A percentile compares a stretch with the other conserved stretches of the same genome.
phyloP scores from a whole-genome alignment of 2,888 invertebrate species.

The Pterobdella sp. region DNA sequence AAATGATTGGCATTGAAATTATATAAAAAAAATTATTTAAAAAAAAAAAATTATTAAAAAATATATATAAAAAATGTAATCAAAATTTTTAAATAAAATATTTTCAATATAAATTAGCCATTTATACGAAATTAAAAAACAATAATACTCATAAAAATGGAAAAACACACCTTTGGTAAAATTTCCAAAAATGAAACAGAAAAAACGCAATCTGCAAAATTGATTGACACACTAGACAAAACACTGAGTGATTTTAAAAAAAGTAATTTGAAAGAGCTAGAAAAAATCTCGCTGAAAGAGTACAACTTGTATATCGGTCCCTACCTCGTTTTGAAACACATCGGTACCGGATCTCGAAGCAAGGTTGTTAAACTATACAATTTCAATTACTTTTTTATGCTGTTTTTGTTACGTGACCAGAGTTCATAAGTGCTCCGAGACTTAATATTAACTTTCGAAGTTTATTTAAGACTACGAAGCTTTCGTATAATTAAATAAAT shows the following conservation, averaged over 20 bases:
- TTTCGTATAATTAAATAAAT: too few relatives aligned
- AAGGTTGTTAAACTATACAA: not conserved
- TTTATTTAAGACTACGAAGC: too few relatives aligned
- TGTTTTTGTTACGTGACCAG: too few relatives aligned
- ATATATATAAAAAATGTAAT: not conserved
- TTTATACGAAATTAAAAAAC: not conserved
- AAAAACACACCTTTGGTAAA: not conserved
- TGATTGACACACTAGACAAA: not conserved
- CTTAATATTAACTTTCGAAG: too few relatives aligned
- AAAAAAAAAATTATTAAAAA: not conserved
- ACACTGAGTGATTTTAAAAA: not conserved
- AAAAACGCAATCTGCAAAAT: not conserved
- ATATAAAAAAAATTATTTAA: not conserved
- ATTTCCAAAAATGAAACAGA: not conserved
- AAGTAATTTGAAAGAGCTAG: constrained; percentile 9
- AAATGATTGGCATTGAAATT: too few relatives aligned
- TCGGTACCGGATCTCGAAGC: constrained; percentile 14
- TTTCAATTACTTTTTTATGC: not conserved
- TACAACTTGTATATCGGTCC: constrained; percentile 2
- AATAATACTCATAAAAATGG: not conserved
- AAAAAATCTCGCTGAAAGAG: constrained; percentile 10
- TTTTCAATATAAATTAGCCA: not conserved
- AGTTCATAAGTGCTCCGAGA: too few relatives aligned
- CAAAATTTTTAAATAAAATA: not conserved
- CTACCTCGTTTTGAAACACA: not conserved